These are phyloP conservation scores for Dreissena polymorpha DNA, from an alignment of 1,140 invertebrate genomes.

Conservation along the genomic window DNA sequence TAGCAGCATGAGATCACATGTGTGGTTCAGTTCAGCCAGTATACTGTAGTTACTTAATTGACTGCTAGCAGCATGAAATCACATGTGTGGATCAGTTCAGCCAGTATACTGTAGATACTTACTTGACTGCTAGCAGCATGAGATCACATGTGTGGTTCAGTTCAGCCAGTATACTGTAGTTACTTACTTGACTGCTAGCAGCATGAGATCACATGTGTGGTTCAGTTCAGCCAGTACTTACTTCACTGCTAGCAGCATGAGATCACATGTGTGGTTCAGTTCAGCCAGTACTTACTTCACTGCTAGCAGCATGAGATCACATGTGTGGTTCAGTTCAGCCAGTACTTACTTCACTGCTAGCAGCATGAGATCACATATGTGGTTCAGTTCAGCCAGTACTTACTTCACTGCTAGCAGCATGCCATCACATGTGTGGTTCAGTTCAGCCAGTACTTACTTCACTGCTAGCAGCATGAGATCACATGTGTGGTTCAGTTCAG, in stretches of 20 bases:
- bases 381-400: conserved; percentile 40
- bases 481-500: conserved; percentile 48
- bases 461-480: conserved; percentile 48
- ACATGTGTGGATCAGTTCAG: conserved; percentile 47
- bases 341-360: conserved; percentile 39
- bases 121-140: conserved; percentile 48
- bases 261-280: conserved; percentile 49
- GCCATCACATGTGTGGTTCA: conserved; percentile 48
- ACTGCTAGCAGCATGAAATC: conserved; percentile 51
- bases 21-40: conserved; percentile 38
- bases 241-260: conserved; percentile 44
- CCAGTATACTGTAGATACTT: conserved; percentile 30
- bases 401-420: conserved; percentile 45
- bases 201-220: conserved; percentile 52
- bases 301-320: conserved; percentile 52
- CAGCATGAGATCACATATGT: conserved; percentile 53
- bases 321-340: conserved; percentile 41
- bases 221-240: conserved; percentile 42
- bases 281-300: conserved; percentile 37
- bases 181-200: too few relatives aligned
- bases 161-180: conserved; percentile 35
- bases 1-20: conserved; percentile 51
- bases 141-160: conserved; percentile 51
- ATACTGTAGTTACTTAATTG: too few relatives aligned
- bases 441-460: conserved; percentile 39